These are phyloP conservation scores for Gryon sp. DNA, from an alignment of 1,140 invertebrate species.

Conservation along the genomic window DNA sequence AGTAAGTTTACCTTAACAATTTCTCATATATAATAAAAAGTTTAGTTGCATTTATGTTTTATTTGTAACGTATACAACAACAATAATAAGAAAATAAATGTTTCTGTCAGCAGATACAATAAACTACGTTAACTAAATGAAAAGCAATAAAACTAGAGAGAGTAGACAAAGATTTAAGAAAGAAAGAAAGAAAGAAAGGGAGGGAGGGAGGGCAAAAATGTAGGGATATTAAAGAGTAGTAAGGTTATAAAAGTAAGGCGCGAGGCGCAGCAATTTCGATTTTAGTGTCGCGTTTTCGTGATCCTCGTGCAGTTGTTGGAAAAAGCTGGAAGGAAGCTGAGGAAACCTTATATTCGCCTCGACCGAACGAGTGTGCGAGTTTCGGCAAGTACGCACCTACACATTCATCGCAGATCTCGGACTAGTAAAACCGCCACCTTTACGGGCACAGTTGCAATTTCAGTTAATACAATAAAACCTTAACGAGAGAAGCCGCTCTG, in stretches of 20 bases:
- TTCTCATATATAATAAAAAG: too few species aligned
- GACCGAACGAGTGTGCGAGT: conserved; percentile 34
- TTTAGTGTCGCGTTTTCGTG: conserved; percentile 65
- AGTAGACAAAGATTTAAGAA: conserved; percentile 17
- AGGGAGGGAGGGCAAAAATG: conserved; percentile 48
- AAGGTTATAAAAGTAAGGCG: conserved; percentile 67
- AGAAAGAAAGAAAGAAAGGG: conserved; percentile 37
- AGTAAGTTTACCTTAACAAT: too few species aligned
- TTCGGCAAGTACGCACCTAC: conserved; percentile 25
- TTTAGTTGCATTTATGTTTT: too few species aligned
- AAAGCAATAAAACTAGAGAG: conserved; percentile 37
- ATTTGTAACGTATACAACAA: too few species aligned
- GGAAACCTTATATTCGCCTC: conserved; percentile 43
- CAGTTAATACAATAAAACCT: conserved; percentile 75
- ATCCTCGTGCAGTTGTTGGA: conserved; percentile 51
- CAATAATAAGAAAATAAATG: too few species aligned
- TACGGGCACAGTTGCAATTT: conserved; percentile 73
- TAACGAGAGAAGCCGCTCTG: conserved; percentile 61
- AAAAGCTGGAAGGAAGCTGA: conserved; percentile 36
- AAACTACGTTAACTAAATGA: conserved; percentile 32
- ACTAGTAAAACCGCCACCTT: conserved; percentile 68
- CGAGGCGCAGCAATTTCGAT: conserved; percentile 68
- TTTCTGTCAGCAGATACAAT: too few species aligned
- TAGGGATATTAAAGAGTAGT: conserved; percentile 61
- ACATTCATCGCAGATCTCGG: conserved; percentile 46